phyloP scores from a whole-genome alignment of 1,140 invertebrate species.

The Acromyrmex heyeri region DNA sequence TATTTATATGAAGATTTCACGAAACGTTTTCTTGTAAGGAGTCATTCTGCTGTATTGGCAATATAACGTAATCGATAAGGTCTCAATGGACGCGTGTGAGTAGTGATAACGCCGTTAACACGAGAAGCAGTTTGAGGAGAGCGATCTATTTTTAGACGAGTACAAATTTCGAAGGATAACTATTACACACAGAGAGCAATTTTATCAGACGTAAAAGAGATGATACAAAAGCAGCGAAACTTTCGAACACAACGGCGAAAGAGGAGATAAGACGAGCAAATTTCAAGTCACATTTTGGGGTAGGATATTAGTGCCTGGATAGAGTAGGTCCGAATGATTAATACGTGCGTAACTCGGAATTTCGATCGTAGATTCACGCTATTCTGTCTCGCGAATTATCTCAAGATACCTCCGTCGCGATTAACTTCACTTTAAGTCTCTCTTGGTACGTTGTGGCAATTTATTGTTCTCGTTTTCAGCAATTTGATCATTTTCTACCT shows the following conservation, averaged over 20 bases:
- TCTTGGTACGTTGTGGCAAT: constrained; percentile 9
- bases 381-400: constrained; percentile 56
- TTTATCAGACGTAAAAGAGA: not conserved
- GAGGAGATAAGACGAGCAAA: constrained; percentile 68
- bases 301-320: constrained; percentile 85
- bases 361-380: constrained; percentile 72
- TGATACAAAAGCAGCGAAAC: not conserved
- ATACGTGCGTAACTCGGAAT: constrained; percentile 52
- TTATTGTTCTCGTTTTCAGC: not conserved
- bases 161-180: constrained; percentile 13
- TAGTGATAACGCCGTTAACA: constrained; percentile 27
- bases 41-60: not conserved
- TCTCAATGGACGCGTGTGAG: constrained; percentile 12
- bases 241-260: not conserved
- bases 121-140: constrained; percentile 39
- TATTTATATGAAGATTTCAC: not conserved
- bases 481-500: constrained; percentile 35
- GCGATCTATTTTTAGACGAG: constrained; percentile 31
- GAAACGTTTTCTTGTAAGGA: not conserved
- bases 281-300: constrained; percentile 74
- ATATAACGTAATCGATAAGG: not conserved
- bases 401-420: constrained; percentile 25
- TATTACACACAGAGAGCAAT: constrained; percentile 43
- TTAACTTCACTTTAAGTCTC: not conserved
- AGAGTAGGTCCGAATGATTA: constrained; percentile 84